These are phyloP conservation scores for Anniella stebbinsi DNA, from an alignment of 2,797 vertebrate genomes.

Conservation along the genomic window DNA sequence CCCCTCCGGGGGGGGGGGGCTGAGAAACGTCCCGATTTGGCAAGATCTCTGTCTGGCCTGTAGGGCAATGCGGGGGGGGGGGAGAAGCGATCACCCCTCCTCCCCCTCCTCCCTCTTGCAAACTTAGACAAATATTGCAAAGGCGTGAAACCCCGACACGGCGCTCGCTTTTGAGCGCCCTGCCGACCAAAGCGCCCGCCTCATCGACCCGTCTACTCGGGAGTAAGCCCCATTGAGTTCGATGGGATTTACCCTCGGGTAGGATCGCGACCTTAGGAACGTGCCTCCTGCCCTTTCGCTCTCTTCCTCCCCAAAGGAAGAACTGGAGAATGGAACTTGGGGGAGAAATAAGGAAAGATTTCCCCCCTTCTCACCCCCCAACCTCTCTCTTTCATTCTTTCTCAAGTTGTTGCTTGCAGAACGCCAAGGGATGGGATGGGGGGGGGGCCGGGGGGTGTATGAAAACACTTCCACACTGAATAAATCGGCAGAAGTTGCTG, in stretches of 20 bases:
- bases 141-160: neutral
- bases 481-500: neutral
- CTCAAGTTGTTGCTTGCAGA: slow-evolving; percentile 2
- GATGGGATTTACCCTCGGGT: neutral
- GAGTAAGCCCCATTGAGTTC: neutral
- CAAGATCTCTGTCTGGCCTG: neutral
- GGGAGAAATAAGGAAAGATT: too few species aligned
- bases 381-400: neutral
- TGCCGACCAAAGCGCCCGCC: too few species aligned
- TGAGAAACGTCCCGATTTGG: neutral
- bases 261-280: neutral
- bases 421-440: too few species aligned
- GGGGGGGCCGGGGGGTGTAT: too few species aligned
- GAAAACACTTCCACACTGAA: neutral
- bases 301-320: too few species aligned
- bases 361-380: neutral
- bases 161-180: neutral
- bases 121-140: neutral
- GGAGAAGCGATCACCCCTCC: too few species aligned
- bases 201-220: neutral
- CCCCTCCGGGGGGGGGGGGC: too few species aligned
- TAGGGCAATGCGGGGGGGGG: neutral
- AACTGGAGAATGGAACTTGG: too few species aligned
- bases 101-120: too few species aligned
- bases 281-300: too few species aligned